A percentile compares a stretch with the other conserved stretches of the same genome.
Evolutionary conservation across 2,113 vertebrate genomes (phyloP).

Genomic region (Pelecanus crispus): DNA sequence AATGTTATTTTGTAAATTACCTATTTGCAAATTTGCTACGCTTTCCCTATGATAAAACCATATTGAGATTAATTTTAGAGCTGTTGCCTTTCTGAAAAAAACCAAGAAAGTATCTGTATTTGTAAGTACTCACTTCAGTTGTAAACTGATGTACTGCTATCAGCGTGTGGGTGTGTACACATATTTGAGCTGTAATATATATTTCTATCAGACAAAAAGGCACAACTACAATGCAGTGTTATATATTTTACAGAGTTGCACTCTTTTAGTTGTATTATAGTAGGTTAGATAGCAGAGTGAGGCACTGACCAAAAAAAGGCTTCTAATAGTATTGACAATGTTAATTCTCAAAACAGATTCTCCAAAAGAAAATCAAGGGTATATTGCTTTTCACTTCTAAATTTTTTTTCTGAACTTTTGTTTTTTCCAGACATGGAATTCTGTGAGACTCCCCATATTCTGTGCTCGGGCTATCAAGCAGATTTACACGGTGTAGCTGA

Average conservation of each 20-base stretch:
- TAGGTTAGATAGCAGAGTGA: background rate
- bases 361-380: background rate
- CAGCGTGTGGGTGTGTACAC: background rate
- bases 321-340: background rate
- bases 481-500: conserved; percentile 76
- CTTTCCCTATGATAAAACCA: background rate
- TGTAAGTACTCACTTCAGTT: background rate
- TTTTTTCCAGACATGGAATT: conserved; percentile 87
- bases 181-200: background rate
- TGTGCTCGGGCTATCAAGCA: conserved; percentile 85
- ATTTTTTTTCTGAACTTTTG: background rate
- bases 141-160: background rate
- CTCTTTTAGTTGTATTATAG: background rate
- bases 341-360: background rate
- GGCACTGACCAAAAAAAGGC: background rate
- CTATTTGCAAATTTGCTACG: background rate
- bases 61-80: background rate
- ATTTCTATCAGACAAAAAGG: background rate
- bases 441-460: conserved; percentile 82
- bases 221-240: background rate
- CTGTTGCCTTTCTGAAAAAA: background rate
- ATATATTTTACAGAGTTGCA: background rate
- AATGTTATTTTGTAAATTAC: background rate
- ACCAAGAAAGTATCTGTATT: background rate
- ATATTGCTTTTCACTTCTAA: background rate